Evolutionary conservation across 2,888 invertebrate species (phyloP).

Genomic region (Andrena dorsata): DNA sequence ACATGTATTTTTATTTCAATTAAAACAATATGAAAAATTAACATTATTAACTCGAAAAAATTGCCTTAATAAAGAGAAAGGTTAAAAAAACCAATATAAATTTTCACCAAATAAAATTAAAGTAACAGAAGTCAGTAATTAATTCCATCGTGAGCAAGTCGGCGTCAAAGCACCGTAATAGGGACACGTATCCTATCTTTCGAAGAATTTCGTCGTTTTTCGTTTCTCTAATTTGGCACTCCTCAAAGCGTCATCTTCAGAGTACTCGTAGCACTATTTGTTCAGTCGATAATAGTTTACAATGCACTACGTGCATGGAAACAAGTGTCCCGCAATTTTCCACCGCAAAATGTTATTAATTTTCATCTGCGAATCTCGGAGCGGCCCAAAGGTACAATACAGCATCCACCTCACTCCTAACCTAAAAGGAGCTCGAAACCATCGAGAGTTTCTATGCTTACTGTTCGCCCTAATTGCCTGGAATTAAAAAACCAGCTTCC

Average conservation of each 20-base stretch:
- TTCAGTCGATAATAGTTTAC: constrained; percentile 10
- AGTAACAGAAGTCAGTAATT: too few relatives aligned
- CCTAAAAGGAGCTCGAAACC: not conserved
- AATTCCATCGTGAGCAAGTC: too few relatives aligned
- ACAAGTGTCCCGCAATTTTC: not conserved
- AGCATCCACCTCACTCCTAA: not conserved
- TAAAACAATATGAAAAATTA: too few relatives aligned
- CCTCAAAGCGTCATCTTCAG: constrained; percentile 16
- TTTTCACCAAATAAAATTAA: too few relatives aligned
- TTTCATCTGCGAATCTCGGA: not conserved
- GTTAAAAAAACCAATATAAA: too few relatives aligned
- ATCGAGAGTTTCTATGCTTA: not conserved
- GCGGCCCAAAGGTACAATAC: not conserved
- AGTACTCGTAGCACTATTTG: not conserved
- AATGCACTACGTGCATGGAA: not conserved
- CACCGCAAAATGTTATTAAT: not conserved
- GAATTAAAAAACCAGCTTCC: not conserved
- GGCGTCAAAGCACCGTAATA: too few relatives aligned
- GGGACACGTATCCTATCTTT: too few relatives aligned
- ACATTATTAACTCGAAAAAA: too few relatives aligned
- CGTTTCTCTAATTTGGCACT: constrained; percentile 17
- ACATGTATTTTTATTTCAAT: too few relatives aligned
- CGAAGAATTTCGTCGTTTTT: constrained; percentile 1
- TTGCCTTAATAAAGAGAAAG: too few relatives aligned
- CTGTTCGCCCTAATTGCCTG: too few relatives aligned